Conservation (phyloP, 2,888 invertebrate genomes). For the Drosophila acutilabella region DNA sequence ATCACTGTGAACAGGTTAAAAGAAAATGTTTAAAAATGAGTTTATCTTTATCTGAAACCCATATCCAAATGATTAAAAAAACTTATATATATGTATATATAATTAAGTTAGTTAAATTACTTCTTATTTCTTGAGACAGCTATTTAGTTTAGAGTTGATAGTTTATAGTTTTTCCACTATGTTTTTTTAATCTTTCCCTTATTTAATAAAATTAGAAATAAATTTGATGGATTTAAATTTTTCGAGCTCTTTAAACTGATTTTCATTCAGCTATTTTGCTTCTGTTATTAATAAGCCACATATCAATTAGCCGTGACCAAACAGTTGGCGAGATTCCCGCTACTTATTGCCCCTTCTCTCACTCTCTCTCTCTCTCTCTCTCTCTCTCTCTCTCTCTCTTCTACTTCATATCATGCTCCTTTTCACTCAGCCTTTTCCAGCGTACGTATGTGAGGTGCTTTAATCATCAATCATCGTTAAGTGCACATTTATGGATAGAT, state of each 20-base stretch:
- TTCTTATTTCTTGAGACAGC: too few relatives aligned
- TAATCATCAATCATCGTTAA: conserved; percentile 63
- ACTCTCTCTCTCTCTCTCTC: neutral
- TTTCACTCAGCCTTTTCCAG: neutral
- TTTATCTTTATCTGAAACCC: too few relatives aligned
- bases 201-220: neutral
- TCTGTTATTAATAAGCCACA: conserved; percentile 44
- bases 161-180: neutral
- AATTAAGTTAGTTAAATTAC: too few relatives aligned
- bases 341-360: too few relatives aligned
- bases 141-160: too few relatives aligned
- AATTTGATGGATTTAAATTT: conserved; percentile 17
- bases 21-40: too few relatives aligned
- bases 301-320: conserved; percentile 42
- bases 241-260: neutral
- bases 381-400: neutral
- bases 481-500: conserved; percentile 44
- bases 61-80: too few relatives aligned
- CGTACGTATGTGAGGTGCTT: conserved; percentile 33
- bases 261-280: neutral
- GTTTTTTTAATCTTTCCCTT: neutral
- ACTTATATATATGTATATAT: too few relatives aligned
- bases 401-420: neutral
- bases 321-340: conserved; percentile 9
- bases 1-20: too few relatives aligned